A percentile compares a stretch with the other conserved stretches of the same genome.
phyloP scores from a whole-genome alignment of 2,797 vertebrate species.

The Dipus sagitta region DNA sequence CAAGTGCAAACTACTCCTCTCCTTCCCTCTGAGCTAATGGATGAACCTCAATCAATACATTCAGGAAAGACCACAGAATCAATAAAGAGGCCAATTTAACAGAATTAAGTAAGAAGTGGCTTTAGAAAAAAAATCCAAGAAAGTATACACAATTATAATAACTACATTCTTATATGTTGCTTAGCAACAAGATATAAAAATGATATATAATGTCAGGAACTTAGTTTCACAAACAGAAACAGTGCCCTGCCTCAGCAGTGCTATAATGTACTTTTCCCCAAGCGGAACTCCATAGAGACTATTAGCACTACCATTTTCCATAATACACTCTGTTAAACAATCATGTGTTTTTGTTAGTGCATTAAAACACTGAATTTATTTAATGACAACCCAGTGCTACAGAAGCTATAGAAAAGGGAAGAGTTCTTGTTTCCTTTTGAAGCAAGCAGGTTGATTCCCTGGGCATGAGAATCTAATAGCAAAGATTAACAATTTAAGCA shows the following conservation, averaged over 20 bases:
- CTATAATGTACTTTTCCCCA: slow-evolving; percentile 84
- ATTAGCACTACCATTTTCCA: slow-evolving; percentile 86
- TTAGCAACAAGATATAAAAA: slow-evolving; percentile 90
- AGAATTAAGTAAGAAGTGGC: slow-evolving; percentile 88
- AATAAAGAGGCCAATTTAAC: slow-evolving; percentile 88
- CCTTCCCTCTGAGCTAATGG: slow-evolving; percentile 71
- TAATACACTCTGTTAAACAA: slow-evolving; percentile 89
- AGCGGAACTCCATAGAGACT: slow-evolving; percentile 87
- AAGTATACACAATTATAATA: slow-evolving; percentile 87
- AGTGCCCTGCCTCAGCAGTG: slow-evolving; percentile 86
- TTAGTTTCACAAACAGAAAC: slow-evolving; percentile 88
- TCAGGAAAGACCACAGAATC: slow-evolving; percentile 82
- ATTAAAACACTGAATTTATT: slow-evolving; percentile 87
- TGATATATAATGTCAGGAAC: slow-evolving; percentile 87
- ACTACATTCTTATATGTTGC: slow-evolving; percentile 87
- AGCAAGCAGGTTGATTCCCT: slow-evolving; percentile 78
- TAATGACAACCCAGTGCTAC: slow-evolving; percentile 84
- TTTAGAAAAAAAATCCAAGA: slow-evolving; percentile 79
- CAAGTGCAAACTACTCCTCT: slow-evolving; percentile 44
- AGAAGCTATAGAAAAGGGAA: slow-evolving; percentile 75
- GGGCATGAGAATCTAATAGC: slow-evolving; percentile 64
- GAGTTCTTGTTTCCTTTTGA: slow-evolving; percentile 80
- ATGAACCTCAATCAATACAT: slow-evolving; percentile 85
- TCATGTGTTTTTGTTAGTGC: slow-evolving; percentile 88
- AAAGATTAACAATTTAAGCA: slow-evolving; percentile 53